phyloP scores from a whole-genome alignment of 2,888 invertebrate species.

The Ophion ellenae region DNA sequence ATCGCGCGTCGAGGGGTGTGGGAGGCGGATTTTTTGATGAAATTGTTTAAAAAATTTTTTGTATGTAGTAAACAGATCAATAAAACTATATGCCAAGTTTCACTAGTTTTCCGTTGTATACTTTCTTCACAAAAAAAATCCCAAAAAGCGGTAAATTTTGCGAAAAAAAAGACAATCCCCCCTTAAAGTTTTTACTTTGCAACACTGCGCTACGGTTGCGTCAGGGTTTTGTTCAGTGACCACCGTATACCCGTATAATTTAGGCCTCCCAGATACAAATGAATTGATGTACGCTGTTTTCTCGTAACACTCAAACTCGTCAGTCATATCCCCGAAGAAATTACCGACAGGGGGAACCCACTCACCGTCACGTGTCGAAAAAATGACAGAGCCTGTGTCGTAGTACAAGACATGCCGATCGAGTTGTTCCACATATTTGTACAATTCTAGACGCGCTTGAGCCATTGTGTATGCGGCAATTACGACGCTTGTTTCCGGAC shows the following conservation, averaged over 20 bases:
- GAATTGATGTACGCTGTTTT: slow-evolving; percentile 73
- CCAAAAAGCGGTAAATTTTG: no score
- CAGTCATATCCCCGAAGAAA: slow-evolving; percentile 77
- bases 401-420: slow-evolving; percentile 76
- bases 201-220: not conserved
- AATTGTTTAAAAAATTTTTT: no score
- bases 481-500: slow-evolving; percentile 69
- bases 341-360: slow-evolving; percentile 69
- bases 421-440: slow-evolving; percentile 74
- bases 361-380: slow-evolving; percentile 40
- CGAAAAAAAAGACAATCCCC: no score
- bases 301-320: slow-evolving; percentile 75
- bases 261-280: slow-evolving; percentile 78
- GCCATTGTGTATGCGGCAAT: slow-evolving; percentile 80
- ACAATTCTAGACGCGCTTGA: slow-evolving; percentile 77
- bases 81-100: no score
- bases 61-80: no score
- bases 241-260: slow-evolving; percentile 66
- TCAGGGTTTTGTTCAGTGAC: not conserved
- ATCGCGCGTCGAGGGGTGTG: no score
- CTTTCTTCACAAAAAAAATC: no score
- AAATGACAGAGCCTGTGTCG: slow-evolving; percentile 80
- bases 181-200: not conserved
- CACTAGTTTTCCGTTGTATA: no score
- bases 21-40: no score